Base-by-base conservation (phyloP, 1,140 invertebrate genomes). In the Harpegnathos saltator region DNA sequence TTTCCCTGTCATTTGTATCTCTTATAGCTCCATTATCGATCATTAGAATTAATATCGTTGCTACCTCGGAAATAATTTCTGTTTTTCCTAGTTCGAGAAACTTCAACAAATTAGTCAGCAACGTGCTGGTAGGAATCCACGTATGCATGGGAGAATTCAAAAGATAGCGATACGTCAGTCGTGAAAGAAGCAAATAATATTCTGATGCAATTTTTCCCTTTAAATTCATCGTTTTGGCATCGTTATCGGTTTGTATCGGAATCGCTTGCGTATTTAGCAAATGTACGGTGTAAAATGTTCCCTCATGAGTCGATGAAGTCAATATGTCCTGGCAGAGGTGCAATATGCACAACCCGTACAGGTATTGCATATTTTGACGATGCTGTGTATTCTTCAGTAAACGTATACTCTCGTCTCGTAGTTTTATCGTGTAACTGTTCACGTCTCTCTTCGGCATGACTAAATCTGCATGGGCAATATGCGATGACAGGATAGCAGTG, bases 201-300 rank as follows among this genome's bases (percentile, higher is more conserved):
- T 87, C 59, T 4, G 88, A 89, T 15, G 65, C 65, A 38, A 89
- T 56, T 71, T 85, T 89, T 24, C 89, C 89, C 62, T 81, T 84
- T 19, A 52, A 77, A 69, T 78, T 62, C 19, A 9, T 14, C 29
- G 15, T 3, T 50, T 59, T 3, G 33, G 54, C 12, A 11, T 68
- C 33, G 11, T 72, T 56, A 44, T 19, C 22, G 56, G 52, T 48
- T 4, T 63, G 19, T 14, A 12, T 26, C 4, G 33, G 1, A 11
- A 1, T 24, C 15, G 38, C 4, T 22, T 12, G 22, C 3, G 63
- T 68, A 48, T 69, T 17, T 54, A 69, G n/a, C 5, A 89, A 58
- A 48, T 68, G 12, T 52, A 69, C 11, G 15, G 14, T 4, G 24
- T 82, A 85, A 63, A 77, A 62, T 14, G 9, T 44, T 66, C n/a